Evolutionary conservation across 2,797 vertebrate genomes (phyloP).

Genomic region (Microctenopoma lineatum): DNA sequence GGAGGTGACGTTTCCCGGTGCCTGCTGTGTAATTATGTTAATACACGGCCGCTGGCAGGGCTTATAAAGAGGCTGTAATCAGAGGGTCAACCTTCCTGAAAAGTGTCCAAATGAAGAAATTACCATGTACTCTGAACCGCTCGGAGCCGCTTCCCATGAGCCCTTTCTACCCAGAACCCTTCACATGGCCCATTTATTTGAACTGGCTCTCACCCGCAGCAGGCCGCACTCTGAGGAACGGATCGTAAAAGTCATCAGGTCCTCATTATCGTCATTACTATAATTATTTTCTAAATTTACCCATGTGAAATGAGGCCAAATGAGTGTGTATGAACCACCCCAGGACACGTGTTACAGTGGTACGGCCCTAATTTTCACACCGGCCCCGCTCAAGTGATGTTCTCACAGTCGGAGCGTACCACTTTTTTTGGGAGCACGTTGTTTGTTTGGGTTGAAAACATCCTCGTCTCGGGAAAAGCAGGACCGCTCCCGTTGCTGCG

Average conservation of each 20-base stretch:
- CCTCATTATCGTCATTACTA: conserved; percentile 82
- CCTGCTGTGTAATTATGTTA: conserved; percentile 68
- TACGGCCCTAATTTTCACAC: conserved; percentile 56
- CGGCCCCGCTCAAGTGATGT: conserved; percentile 16
- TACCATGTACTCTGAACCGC: conserved; percentile 56
- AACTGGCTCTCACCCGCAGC: conserved; percentile 75
- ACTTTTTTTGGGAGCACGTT: conserved; percentile 52
- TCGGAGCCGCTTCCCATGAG: conserved; percentile 69
- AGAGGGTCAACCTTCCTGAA: conserved; percentile 62
- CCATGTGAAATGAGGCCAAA: conserved; percentile 79
- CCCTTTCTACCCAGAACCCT: conserved; percentile 63
- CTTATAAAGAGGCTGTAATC: conserved; percentile 62
- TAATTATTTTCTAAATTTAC: conserved; percentile 88
- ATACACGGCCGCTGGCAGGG: conserved; percentile 52
- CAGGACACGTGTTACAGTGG: conserved; percentile 61
- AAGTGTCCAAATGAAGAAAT: conserved; percentile 71
- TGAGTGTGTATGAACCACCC: conserved; percentile 60
- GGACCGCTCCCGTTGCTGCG: conserved; percentile 31
- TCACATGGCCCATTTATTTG: conserved; percentile 79
- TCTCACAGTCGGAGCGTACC: conserved; percentile 50
- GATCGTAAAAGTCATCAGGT: conserved; percentile 79
- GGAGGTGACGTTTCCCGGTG: conserved; percentile 38
- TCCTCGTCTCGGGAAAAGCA: conserved; percentile 21
- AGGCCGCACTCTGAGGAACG: conserved; percentile 67
- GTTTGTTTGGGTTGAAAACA: conserved; percentile 54